Base-by-base conservation (phyloP, 2,113 vertebrate genomes). In the Lota lota region DNA sequence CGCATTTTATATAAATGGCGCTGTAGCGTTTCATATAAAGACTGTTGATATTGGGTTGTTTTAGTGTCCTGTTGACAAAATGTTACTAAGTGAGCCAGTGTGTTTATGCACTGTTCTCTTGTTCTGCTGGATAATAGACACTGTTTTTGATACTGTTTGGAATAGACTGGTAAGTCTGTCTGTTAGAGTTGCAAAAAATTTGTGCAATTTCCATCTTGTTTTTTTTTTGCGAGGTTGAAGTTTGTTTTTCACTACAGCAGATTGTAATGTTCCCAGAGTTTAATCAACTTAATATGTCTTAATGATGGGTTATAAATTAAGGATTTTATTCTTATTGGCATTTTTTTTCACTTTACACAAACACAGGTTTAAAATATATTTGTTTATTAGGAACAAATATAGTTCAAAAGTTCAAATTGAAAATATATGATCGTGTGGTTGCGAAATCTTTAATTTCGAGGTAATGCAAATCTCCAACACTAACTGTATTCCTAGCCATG, bases 221-320 rank as follows among this genome's bases (percentile, higher is more conserved):
- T 75, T 7, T 77, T 17, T 61, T 68, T 66, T 65, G 73, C 66
- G 36, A 63, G 57, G 61, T 72, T 59, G 78, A 67, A 77, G 58
- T 75, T 17, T 71, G 53, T 66, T 87, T 81, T 64, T 79, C 59
- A 68, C 40, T 64, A 40, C 63, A 78, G 72, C 68, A 20, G 74
- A 75, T 84, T 70, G 59, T 78, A 74, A 74, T 21, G 73, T 76
- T 79, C 80, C 63, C 65, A 76, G 80, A 77, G 60, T 85, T 73
- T 77, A 74, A 83, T 88, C 82, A 86, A 75, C 83, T 78, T 85
- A 80, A 83, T 74, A 84, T 85, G 86, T 92, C 83, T 91, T 91
- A 90, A 89, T 85, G 78, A 88, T 80, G 79, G 83, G 79, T 84
- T 75, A 69, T 79, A 79, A 66, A 51, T 77, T 60, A 66, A 68